Conservation (phyloP, 2,888 invertebrate genomes). For the Cheilosia urbana region DNA sequence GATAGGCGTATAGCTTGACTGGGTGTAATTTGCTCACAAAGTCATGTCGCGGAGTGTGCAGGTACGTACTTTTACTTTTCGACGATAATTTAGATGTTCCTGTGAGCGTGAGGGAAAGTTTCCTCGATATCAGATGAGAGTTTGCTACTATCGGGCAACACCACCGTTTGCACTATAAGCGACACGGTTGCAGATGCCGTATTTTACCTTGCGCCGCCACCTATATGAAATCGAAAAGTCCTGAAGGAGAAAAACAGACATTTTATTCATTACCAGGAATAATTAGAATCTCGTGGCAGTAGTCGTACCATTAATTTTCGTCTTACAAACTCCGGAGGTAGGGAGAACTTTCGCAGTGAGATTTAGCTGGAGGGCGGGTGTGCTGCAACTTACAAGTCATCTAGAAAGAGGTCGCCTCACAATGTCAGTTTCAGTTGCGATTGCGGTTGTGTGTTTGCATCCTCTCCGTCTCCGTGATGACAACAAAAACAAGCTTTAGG, state of each 20-base stretch:
- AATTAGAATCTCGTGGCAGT: constrained; percentile 60
- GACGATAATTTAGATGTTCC: constrained; percentile 67
- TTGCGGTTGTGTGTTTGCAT: background rate
- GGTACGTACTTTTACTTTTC: constrained; percentile 63
- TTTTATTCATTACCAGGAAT: constrained; percentile 60
- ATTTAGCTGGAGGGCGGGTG: background rate
- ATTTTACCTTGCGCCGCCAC: background rate
- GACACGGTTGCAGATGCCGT: background rate
- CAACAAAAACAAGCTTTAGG: background rate
- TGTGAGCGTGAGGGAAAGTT: constrained; percentile 54
- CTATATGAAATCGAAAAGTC: constrained; percentile 40
- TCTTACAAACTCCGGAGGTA: constrained; percentile 36
- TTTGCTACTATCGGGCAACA: constrained; percentile 38
- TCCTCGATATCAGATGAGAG: constrained; percentile 29
- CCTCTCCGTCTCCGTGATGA: too few relatives aligned
- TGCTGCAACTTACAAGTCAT: background rate
- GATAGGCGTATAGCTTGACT: constrained; percentile 47
- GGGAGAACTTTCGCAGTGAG: constrained; percentile 22
- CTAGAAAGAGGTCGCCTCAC: too few relatives aligned
- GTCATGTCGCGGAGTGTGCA: constrained; percentile 41
- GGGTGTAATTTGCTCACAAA: constrained; percentile 47
- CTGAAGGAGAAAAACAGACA: constrained; percentile 24
- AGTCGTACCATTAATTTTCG: constrained; percentile 51
- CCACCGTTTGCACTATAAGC: constrained; percentile 5
- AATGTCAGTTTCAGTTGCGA: constrained; percentile 1